These are phyloP conservation scores for Vanessa atalanta DNA, from an alignment of 1,140 invertebrate genomes.

Conservation along the genomic window DNA sequence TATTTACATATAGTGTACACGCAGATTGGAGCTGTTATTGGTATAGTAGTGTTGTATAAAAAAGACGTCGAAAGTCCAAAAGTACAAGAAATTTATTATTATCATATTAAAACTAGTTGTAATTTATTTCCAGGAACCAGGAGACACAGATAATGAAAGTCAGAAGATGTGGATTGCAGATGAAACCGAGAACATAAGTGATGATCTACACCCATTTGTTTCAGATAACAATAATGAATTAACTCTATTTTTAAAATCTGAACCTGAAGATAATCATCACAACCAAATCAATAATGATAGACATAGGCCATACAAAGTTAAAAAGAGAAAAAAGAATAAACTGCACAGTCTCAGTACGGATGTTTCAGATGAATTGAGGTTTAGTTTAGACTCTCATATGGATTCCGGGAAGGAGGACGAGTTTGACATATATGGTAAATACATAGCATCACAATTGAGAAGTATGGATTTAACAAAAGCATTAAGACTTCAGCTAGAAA, in stretches of 20 bases:
- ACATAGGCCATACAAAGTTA: slow-evolving; percentile 32
- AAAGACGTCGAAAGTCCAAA: too few species aligned
- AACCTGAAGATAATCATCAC: slow-evolving; percentile 36
- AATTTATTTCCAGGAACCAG: slow-evolving; percentile 34
- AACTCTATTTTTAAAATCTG: slow-evolving; percentile 44
- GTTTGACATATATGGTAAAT: slow-evolving; percentile 72
- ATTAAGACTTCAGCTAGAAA: slow-evolving; percentile 57
- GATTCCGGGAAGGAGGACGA: slow-evolving; percentile 56
- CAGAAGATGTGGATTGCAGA: slow-evolving; percentile 44
- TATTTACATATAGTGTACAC: too few species aligned
- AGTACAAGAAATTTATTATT: too few species aligned
- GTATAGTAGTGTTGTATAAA: too few species aligned
- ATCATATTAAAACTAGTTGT: too few species aligned
- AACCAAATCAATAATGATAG: background rate
- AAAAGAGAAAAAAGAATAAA: slow-evolving; percentile 49
- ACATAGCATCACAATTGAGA: slow-evolving; percentile 64
- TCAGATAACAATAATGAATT: slow-evolving; percentile 42
- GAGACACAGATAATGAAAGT: slow-evolving; percentile 35
- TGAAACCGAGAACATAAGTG: slow-evolving; percentile 34
- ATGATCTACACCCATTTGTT: slow-evolving; percentile 45
- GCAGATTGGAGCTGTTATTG: too few species aligned
- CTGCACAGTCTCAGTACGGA: slow-evolving; percentile 34
- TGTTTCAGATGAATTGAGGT: slow-evolving; percentile 40
- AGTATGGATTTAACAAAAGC: slow-evolving; percentile 60
- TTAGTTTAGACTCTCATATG: slow-evolving; percentile 39